Base-by-base conservation (phyloP, 2,797 vertebrate genomes). In the Coluber constrictor region DNA sequence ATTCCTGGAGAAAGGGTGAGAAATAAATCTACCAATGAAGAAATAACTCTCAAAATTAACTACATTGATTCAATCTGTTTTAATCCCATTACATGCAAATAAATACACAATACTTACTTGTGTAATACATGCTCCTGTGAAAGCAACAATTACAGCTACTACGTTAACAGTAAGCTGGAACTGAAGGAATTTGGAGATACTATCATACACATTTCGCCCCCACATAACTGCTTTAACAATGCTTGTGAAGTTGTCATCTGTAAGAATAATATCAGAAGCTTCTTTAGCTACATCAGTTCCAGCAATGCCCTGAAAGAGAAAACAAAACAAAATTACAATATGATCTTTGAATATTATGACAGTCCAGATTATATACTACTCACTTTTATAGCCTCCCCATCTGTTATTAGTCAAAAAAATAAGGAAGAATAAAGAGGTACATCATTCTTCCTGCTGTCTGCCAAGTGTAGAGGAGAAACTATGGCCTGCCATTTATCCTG, bases 191-290 rank as follows among this genome's bases (percentile, higher is more conserved):
- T 99, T 99, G 86, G 99, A 99, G 97, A 99, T 99, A 98, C 99
- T 99, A 98, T 99, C 99, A 90, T 99, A 99, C 5, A 99, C 99
- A 0, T 99, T 99, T 95, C 99, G 98, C 90, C 99, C 99, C 99
- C 99, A 99, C 99, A 99, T 99, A 92, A 99, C 99, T 13, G 99
- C 99, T 97, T 98, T 99, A 94, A 99, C 99, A 37, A 99, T 99
- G 97, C 99, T 99, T 96, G 98, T 98, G 96, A 99, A 99, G 97
- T 99, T 99, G 97, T 99, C 99, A 23, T 99, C 99, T 0, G 99
- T 99, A 94, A 99, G 98, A 96, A 99, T 99, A 97, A 99, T 99
- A 98, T 99, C 99, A 9, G 99, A 99, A 0, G 99, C 99, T 98
- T 99, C 99, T 97, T 99, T 99, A 96, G 99, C 99, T 83, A 99